Percentiles rank a stretch among this genome's conserved stretches.
These are phyloP conservation scores for Campaea margaritaria DNA, from an alignment of 2,888 invertebrate species.

Conservation along the genomic window DNA sequence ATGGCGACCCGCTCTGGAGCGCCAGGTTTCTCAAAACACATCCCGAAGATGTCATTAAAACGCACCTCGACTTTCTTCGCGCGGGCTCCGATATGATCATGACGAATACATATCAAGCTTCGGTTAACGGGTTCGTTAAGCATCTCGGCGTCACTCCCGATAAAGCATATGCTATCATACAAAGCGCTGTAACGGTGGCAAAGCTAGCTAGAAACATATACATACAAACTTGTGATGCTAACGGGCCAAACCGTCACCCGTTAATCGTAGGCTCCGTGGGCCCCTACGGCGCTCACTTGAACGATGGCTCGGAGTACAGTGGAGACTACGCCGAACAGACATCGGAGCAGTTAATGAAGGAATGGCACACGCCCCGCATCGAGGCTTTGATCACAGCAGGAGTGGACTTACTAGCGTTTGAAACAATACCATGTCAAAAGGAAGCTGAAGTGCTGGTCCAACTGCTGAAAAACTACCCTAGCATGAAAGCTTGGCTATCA, in stretches of 20 bases:
- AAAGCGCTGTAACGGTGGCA: conserved; percentile 89
- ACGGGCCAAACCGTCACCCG: conserved; percentile 63
- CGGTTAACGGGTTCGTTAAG: conserved; percentile 89
- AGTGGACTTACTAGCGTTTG: conserved; percentile 94
- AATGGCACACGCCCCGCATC: conserved; percentile 94
- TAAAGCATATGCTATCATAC: conserved; percentile 89
- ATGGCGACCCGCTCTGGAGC: conserved; percentile 95
- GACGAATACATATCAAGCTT: conserved; percentile 96
- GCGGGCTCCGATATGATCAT: conserved; percentile 95
- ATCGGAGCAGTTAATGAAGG: conserved; percentile 85
- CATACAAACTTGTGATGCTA: conserved; percentile 71
- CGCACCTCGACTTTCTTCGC: conserved; percentile 92
- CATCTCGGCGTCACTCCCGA: conserved; percentile 88
- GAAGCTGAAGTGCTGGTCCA: conserved; percentile 93
- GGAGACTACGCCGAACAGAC: conserved; percentile 90
- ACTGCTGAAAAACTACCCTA: conserved; percentile 91
- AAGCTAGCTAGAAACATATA: conserved; percentile 88
- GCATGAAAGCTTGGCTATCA: conserved; percentile 93
- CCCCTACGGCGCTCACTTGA: conserved; percentile 94
- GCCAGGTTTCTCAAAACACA: conserved; percentile 91
- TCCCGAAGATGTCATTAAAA: conserved; percentile 89
- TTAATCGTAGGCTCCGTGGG: conserved; percentile 95
- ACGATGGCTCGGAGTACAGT: conserved; percentile 96
- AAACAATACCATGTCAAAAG: conserved; percentile 94
- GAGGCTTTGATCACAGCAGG: conserved; percentile 90